These are phyloP conservation scores for Stomatorhinus ivindoensis DNA, from an alignment of 2,113 vertebrate species.

Conservation along the genomic window DNA sequence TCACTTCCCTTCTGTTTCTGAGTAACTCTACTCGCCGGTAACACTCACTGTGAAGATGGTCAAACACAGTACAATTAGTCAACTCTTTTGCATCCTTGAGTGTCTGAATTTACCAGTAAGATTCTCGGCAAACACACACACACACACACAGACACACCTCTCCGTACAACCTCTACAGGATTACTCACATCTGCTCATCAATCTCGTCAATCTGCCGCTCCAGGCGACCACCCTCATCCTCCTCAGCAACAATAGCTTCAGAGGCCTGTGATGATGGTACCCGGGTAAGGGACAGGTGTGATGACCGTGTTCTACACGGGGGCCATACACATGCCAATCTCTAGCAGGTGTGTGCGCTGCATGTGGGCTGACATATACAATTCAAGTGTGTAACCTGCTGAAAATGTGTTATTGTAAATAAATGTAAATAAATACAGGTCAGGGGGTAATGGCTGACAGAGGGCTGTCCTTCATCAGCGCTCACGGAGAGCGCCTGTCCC, in stretches of 20 bases:
- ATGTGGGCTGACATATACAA: background rate
- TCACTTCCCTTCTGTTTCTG: conserved; percentile 73
- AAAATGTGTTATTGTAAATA: background rate
- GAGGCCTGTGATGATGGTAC: conserved; percentile 62
- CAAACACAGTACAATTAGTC: background rate
- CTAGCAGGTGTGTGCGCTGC: background rate
- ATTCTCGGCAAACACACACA: background rate
- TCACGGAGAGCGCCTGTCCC: conserved; percentile 8
- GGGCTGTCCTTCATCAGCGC: background rate
- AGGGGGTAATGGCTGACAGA: background rate
- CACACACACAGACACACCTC: background rate
- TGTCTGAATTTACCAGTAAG: conserved; percentile 76
- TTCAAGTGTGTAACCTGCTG: background rate
- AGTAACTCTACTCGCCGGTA: conserved; percentile 82
- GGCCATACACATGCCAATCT: background rate
- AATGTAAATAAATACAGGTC: background rate
- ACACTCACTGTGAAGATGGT: conserved; percentile 59
- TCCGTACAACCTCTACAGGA: background rate
- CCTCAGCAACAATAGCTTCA: conserved; percentile 91
- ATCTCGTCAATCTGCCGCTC: conserved; percentile 95
- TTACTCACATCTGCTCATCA: conserved; percentile 82
- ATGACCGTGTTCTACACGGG: background rate
- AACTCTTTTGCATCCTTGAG: conserved; percentile 71
- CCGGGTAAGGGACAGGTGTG: background rate
- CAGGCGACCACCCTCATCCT: conserved; percentile 89